Percentiles rank a stretch among this genome's conserved stretches.
Conservation (phyloP, 2,797 vertebrate species). For the Anguilla anguilla region DNA sequence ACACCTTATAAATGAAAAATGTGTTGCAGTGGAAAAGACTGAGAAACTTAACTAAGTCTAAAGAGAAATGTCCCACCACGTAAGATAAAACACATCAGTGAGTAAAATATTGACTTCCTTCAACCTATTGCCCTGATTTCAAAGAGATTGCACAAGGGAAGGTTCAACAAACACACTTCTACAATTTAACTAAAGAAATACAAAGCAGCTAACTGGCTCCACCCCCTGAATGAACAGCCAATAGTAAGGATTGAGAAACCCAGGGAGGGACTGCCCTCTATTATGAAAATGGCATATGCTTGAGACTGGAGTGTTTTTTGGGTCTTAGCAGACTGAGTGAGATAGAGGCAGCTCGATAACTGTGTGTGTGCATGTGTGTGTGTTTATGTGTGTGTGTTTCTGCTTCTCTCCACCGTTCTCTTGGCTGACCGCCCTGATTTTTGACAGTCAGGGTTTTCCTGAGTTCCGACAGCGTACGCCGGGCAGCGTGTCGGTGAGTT, state of each 20-base stretch:
- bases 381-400: neutral
- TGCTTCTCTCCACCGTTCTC: neutral
- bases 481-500: slow-evolving; percentile 26
- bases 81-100: slow-evolving; percentile 37
- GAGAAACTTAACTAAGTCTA: neutral
- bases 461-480: neutral
- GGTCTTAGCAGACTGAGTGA: slow-evolving; percentile 9
- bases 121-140: slow-evolving; percentile 47
- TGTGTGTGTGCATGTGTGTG: neutral
- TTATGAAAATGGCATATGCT: slow-evolving; percentile 23
- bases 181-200: slow-evolving; percentile 39
- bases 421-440: neutral
- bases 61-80: neutral
- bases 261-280: slow-evolving; percentile 16
- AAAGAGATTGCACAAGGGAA: slow-evolving; percentile 46
- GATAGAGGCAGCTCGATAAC: neutral
- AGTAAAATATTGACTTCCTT: slow-evolving; percentile 57
- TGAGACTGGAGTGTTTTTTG: neutral
- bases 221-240: slow-evolving; percentile 40
- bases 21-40: slow-evolving; percentile 16
- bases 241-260: slow-evolving; percentile 15
- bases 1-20: neutral
- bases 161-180: slow-evolving; percentile 31
- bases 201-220: slow-evolving; percentile 27
- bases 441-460: neutral